A percentile compares a stretch with the other conserved stretches of the same genome.
Conservation (phyloP, 2,888 invertebrate species). For the Drosophila meridiana region DNA sequence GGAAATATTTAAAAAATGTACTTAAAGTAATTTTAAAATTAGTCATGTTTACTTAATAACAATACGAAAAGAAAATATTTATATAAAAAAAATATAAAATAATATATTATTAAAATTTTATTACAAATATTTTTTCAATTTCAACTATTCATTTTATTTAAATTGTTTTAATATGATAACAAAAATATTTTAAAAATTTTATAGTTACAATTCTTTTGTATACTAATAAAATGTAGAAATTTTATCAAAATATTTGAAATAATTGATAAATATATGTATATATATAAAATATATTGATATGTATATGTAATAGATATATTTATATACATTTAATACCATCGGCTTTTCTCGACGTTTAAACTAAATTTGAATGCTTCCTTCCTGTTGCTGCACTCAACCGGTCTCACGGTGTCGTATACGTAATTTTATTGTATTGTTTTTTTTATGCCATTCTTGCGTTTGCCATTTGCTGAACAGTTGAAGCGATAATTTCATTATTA, state of each 20-base stretch:
- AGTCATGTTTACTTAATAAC: no score
- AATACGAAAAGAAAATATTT: no score
- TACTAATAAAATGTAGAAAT: background rate
- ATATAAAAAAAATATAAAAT: no score
- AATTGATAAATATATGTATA: background rate
- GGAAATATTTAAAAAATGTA: no score
- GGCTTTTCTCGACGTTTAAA: background rate
- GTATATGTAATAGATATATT: background rate
- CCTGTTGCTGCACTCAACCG: constrained; percentile 25
- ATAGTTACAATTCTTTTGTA: background rate
- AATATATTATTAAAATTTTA: no score
- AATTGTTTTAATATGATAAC: background rate
- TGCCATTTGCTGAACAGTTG: constrained; percentile 24
- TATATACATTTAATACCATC: background rate
- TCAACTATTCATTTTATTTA: background rate
- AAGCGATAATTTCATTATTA: constrained; percentile 50
- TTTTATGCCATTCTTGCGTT: constrained; percentile 39
- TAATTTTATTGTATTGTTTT: constrained; percentile 18
- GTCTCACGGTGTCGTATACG: constrained; percentile 37
- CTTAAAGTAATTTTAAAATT: no score
- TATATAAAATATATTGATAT: no score
- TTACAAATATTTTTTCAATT: background rate
- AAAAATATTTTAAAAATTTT: no score
- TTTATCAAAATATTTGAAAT: background rate
- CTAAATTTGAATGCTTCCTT: constrained; percentile 12